Evolutionary conservation across 2,797 vertebrate species (phyloP), one percentile per base, ranked within the genome.

Genomic region (Enteromius fasciolatus): DNA sequence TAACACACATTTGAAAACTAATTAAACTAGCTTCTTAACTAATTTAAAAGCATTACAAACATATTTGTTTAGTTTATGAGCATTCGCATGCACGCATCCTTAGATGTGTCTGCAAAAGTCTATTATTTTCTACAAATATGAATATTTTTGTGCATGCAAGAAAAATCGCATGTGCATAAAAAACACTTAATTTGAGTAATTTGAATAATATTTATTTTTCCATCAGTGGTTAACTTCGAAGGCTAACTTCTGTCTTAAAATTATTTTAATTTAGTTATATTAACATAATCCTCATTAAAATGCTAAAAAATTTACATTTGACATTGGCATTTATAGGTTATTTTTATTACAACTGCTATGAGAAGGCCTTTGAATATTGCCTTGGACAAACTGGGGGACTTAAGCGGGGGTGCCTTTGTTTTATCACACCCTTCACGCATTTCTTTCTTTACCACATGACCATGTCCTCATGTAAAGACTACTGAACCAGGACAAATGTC

Each of bases 401-500:
- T 41, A 41, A 41, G 41, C 10, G 10, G 41, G 41, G 2, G 41
- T 41, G 2, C 46, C 17, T 33, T 10, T 33, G 18, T 33, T 73
- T 73, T 33, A 73, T 54, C 3, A 73, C 11, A 52, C 10, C 1
- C 33, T 20, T 54, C 6, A 73, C 28, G 33, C 18, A 0, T 25
- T 31, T 39, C 39, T 61, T 76, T 20, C 31, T 63, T 5, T 20
- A 46, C 57, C n/a, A 41, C 3, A 6, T 59, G 36, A 12, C 28
- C 28, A 66, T 66, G 20, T 52, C 14, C 61, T 9, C 9, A 46
- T 80, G 69, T 44, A 74, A 23, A 81, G 66, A 68, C 63, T n/a
- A 11, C 20, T 78, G 28, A 82, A 50, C 63, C 12, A 46, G 50
- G 64, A 74, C 76, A 70, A 67, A 81, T 83, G 64, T 64, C 46